These are phyloP conservation scores for Gallinago solitaria DNA, from an alignment of 2,797 vertebrate genomes.

Conservation along the genomic window DNA sequence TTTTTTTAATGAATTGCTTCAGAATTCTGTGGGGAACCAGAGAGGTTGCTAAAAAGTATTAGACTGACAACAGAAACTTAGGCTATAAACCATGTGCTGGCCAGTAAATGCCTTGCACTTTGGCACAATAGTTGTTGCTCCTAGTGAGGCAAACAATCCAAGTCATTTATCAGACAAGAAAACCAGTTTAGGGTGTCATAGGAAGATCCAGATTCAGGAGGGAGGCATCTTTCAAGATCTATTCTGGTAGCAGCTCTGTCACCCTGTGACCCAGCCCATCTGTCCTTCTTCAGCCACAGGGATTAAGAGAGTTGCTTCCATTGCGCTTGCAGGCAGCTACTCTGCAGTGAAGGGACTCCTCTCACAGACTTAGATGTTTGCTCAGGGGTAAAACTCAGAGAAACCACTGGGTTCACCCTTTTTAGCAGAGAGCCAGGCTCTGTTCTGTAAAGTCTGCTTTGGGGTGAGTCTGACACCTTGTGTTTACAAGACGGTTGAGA, in stretches of 20 bases:
- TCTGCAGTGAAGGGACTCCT: neutral
- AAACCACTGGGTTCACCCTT: neutral
- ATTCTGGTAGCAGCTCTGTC: neutral
- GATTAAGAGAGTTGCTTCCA: neutral
- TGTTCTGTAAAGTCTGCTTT: neutral
- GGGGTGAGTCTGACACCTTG: neutral
- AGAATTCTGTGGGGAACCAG: neutral
- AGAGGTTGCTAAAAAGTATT: neutral
- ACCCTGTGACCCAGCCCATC: neutral
- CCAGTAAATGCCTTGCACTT: neutral
- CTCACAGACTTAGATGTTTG: neutral
- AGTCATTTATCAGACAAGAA: neutral
- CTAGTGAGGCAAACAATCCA: neutral
- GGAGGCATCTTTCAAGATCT: neutral
- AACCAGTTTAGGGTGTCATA: neutral
- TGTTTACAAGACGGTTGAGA: neutral
- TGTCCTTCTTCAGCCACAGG: neutral
- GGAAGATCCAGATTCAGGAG: neutral
- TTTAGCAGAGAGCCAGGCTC: neutral
- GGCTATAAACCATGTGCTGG: neutral
- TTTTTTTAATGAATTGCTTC: neutral
- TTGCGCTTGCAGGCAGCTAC: neutral
- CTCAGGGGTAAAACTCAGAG: neutral
- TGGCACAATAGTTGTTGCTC: neutral
- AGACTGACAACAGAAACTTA: neutral